These are phyloP conservation scores for Pseudopleuronectes americanus DNA, from an alignment of 2,797 vertebrate species.

Conservation along the genomic window DNA sequence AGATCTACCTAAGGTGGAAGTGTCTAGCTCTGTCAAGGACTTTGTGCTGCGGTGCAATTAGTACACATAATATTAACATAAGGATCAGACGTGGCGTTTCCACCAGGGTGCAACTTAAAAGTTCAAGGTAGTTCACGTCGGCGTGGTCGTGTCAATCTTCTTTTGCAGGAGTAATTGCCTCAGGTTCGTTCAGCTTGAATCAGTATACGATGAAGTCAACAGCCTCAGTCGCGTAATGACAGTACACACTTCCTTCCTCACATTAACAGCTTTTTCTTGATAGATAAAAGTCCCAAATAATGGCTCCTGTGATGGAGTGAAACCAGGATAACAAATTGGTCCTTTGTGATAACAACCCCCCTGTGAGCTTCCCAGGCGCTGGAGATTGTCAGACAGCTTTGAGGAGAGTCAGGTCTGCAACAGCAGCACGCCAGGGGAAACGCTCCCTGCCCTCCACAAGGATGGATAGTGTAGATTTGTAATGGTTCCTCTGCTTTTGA, in stretches of 20 bases:
- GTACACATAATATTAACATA: conserved; percentile 69
- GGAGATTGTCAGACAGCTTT: conserved; percentile 63
- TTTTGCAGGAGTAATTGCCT: conserved; percentile 58
- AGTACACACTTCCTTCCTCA: conserved; percentile 61
- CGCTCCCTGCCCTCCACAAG: conserved; percentile 52
- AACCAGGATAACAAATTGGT: conserved; percentile 76
- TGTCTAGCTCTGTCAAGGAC: conserved; percentile 54
- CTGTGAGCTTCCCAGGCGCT: conserved; percentile 55
- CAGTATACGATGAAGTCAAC: conserved; percentile 58
- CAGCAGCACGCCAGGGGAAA: conserved; percentile 50
- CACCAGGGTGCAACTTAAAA: conserved; percentile 47
- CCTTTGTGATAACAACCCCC: conserved; percentile 77
- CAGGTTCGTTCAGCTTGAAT: conserved; percentile 55
- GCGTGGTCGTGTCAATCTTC: conserved; percentile 53
- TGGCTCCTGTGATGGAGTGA: conserved; percentile 75
- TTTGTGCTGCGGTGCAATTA: conserved; percentile 62
- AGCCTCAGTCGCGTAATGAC: conserved; percentile 65
- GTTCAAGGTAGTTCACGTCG: conserved; percentile 64
- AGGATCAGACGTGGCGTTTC: conserved; percentile 56
- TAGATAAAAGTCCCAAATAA: conserved; percentile 80
- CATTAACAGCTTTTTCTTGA: conserved; percentile 76
- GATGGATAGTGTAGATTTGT: conserved; percentile 74
- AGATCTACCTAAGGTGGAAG: conserved; percentile 51
- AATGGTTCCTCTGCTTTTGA: conserved; percentile 78
- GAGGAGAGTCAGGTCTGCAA: conserved; percentile 57